phyloP scores from a whole-genome alignment of 1,140 invertebrate species.

The honey bee (Apis mellifera) region Amel_HAv3.1 CM009939.2:9662501-9663000 shows the following conservation, averaged over 20 bases:
- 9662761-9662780: neutral
- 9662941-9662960: neutral
- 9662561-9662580: neutral
- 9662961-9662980: neutral
- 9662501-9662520: neutral
- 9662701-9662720: slow-evolving; percentile 38
- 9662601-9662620: no score
- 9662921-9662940: neutral
- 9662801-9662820: slow-evolving; percentile 51
- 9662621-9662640: no score
- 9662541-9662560: neutral
- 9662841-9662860: slow-evolving; percentile 53
- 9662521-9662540: slow-evolving; percentile 18
- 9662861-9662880: slow-evolving; percentile 49
- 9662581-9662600: no score
- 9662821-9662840: slow-evolving; percentile 51
- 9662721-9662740: slow-evolving; percentile 55
- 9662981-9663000: neutral
- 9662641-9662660: no score
- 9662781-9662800: slow-evolving; percentile 46
- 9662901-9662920: slow-evolving; percentile 42
- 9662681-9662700: slow-evolving; percentile 43
- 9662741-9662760: slow-evolving; percentile 31
- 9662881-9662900: slow-evolving; percentile 21
- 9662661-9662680: slow-evolving; percentile 33